Percentiles rank a stretch among this genome's conserved stretches.
These are phyloP conservation scores for Laticauda laticaudata DNA, from an alignment of 2,113 vertebrate species.

Conservation along the genomic window DNA sequence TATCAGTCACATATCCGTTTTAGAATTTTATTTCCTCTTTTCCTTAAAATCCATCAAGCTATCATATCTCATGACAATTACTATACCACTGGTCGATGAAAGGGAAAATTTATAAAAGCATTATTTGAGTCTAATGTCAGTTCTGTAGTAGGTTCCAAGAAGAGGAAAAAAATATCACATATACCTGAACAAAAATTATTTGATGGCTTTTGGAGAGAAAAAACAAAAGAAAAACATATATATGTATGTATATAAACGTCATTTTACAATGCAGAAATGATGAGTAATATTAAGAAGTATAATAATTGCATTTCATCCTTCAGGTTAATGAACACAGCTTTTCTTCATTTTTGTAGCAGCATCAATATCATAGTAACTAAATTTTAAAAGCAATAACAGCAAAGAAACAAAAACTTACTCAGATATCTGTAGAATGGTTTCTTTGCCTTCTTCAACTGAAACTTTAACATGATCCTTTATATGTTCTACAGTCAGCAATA, in stretches of 20 bases:
- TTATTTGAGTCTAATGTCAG: not conserved
- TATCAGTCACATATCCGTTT: not conserved
- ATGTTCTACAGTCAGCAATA: slow-evolving; percentile 85
- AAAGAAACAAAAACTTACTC: slow-evolving; percentile 81
- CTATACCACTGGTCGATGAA: not conserved
- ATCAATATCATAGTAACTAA: slow-evolving; percentile 38
- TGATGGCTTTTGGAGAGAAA: not conserved
- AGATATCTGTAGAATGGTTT: slow-evolving; percentile 85
- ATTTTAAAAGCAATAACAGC: slow-evolving; percentile 45
- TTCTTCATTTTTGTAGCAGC: not conserved
- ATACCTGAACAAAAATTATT: not conserved
- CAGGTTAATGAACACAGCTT: slow-evolving; percentile 9
- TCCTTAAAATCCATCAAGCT: not conserved
- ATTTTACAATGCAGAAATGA: not conserved
- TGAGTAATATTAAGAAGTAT: not conserved
- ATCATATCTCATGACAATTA: not conserved
- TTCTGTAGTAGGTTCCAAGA: not conserved
- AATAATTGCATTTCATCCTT: not conserved
- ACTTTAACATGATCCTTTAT: slow-evolving; percentile 84
- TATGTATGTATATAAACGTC: not conserved
- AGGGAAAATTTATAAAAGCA: not conserved
- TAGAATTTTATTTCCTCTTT: not conserved
- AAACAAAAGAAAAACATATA: not conserved
- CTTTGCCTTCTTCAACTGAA: slow-evolving; percentile 88
- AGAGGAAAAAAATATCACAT: not conserved